Conservation (phyloP, 2,113 vertebrate species). For the Cebidichthys violaceus region DNA sequence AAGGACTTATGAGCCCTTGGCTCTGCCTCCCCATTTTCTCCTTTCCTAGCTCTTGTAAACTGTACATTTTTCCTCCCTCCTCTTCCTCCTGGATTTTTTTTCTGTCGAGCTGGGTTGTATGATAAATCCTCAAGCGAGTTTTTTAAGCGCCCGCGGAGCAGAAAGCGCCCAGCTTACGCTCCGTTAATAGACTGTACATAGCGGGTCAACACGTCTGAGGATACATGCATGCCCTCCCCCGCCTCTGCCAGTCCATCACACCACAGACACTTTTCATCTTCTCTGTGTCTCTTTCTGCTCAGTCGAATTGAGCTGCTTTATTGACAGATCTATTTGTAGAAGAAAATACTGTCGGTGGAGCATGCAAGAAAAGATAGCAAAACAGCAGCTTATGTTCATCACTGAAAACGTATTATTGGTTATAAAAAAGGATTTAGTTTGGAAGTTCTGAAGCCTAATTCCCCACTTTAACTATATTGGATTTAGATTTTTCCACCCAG, state of each 20-base stretch:
- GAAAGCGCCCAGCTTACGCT: slow-evolving; percentile 47
- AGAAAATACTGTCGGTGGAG: not conserved
- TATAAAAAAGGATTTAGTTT: not conserved
- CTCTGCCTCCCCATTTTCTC: slow-evolving; percentile 46
- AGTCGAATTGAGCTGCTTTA: slow-evolving; percentile 9
- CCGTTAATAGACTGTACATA: slow-evolving; percentile 45
- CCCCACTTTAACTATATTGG: not conserved
- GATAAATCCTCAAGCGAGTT: slow-evolving; percentile 65
- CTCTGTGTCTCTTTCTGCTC: not conserved
- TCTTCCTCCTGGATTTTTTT: slow-evolving; percentile 59
- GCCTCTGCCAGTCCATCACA: slow-evolving; percentile 9
- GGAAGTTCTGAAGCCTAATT: not conserved
- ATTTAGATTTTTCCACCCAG: not conserved
- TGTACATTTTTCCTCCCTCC: slow-evolving; percentile 44
- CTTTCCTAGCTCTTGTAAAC: slow-evolving; percentile 23
- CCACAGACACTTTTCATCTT: slow-evolving; percentile 29
- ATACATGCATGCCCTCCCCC: not conserved
- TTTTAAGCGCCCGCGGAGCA: slow-evolving; percentile 60
- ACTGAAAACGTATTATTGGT: not conserved
- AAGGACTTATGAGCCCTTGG: slow-evolving; percentile 72
- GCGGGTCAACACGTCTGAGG: slow-evolving; percentile 26
- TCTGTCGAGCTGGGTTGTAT: slow-evolving; percentile 55
- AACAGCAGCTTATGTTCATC: not conserved
- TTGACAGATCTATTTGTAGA: not conserved
- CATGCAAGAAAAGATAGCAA: not conserved